These are phyloP conservation scores for Cetoscarus ocellatus DNA, from an alignment of 2,797 vertebrate genomes.

Conservation along the genomic window DNA sequence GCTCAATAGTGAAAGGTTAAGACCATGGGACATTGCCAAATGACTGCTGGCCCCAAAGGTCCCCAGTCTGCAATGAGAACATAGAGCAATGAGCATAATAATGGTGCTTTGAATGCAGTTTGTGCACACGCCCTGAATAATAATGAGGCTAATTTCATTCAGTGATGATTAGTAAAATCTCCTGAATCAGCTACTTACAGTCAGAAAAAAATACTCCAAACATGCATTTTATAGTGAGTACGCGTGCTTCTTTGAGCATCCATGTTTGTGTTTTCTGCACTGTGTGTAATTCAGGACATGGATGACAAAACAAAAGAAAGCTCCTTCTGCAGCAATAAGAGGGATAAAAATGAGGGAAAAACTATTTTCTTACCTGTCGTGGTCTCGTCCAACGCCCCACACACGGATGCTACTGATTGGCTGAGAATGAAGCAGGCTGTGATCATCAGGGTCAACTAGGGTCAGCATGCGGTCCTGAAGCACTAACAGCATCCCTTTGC, in stretches of 20 bases:
- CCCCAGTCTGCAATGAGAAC: slow-evolving; percentile 19
- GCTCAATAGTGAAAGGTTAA: slow-evolving; percentile 58
- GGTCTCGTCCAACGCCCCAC: slow-evolving; percentile 97
- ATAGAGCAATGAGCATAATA: slow-evolving; percentile 48
- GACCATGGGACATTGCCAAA: slow-evolving; percentile 49
- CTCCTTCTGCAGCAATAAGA: neutral
- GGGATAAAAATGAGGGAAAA: neutral
- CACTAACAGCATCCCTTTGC: slow-evolving; percentile 95
- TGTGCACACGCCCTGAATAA: slow-evolving; percentile 41
- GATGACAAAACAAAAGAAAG: too few relatives aligned
- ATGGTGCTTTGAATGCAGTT: slow-evolving; percentile 21
- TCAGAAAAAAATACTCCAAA: neutral
- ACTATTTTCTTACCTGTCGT: slow-evolving; percentile 88
- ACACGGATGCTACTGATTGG: slow-evolving; percentile 97
- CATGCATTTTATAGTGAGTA: slow-evolving; percentile 7
- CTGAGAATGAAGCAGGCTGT: slow-evolving; percentile 92
- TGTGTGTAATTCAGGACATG: slow-evolving; percentile 8
- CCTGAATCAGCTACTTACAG: slow-evolving; percentile 53
- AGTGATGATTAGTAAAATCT: slow-evolving; percentile 33
- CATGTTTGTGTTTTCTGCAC: neutral
- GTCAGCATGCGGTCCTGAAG: slow-evolving; percentile 94
- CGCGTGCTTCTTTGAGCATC: too few relatives aligned
- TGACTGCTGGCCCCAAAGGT: slow-evolving; percentile 36
- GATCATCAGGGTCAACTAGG: slow-evolving; percentile 94
- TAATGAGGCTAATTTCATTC: slow-evolving; percentile 54